phyloP scores from a whole-genome alignment of 2,113 vertebrate genomes.

The Trochalopteron elliotii region DNA sequence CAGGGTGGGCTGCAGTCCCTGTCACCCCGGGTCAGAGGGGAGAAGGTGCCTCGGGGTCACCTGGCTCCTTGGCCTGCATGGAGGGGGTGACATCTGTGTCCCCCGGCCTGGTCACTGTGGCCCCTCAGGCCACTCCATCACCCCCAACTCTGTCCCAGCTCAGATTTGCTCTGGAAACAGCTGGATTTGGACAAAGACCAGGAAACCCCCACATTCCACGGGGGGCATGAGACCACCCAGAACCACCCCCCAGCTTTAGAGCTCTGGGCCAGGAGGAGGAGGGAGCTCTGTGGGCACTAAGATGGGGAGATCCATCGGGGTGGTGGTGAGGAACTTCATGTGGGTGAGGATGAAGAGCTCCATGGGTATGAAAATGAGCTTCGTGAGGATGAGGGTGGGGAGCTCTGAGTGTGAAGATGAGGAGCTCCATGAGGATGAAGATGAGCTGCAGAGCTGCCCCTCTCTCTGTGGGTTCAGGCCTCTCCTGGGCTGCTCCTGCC shows the following conservation, averaged over 20 bases:
- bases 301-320: background rate
- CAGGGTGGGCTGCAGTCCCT: background rate
- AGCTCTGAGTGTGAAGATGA: background rate
- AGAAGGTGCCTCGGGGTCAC: background rate
- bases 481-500: background rate
- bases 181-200: background rate
- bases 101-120: background rate
- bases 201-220: background rate
- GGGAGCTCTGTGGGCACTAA: background rate
- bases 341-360: background rate
- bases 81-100: background rate
- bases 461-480: background rate
- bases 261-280: accelerated
- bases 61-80: background rate
- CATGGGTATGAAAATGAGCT: too few relatives aligned
- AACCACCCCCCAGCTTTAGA: background rate
- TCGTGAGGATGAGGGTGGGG: background rate
- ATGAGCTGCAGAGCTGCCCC: background rate
- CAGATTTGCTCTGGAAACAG: background rate
- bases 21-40: background rate
- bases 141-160: accelerated
- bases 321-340: background rate
- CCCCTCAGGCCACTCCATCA: accelerated
- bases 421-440: background rate
- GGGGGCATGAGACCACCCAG: background rate